Percentiles rank a stretch among this genome's conserved stretches.
Evolutionary conservation across 2,113 vertebrate genomes (phyloP).

Genomic region (Nothobranchius furzeri): DNA sequence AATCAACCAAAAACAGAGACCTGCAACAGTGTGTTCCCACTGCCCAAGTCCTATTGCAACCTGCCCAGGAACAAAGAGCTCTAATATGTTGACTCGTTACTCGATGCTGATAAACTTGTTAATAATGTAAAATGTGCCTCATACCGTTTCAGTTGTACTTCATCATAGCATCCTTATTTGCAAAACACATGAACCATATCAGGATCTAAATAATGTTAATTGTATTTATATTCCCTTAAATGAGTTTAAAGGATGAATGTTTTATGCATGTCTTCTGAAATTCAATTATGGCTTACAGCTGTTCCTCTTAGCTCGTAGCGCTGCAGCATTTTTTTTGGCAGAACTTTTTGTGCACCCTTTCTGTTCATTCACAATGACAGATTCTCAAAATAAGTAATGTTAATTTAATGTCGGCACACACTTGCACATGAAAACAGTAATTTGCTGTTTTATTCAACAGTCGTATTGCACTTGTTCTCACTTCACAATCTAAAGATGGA

Average conservation of each 20-base stretch:
- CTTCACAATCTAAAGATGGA: no score
- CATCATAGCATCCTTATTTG: background rate
- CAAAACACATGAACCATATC: background rate
- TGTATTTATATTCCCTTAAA: background rate
- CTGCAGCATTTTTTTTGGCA: no score
- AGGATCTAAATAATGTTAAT: background rate
- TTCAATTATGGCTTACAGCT: background rate
- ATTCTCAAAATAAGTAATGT: no score
- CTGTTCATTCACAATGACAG: no score
- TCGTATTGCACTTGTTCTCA: no score
- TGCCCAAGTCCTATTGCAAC: background rate
- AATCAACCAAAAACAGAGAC: background rate
- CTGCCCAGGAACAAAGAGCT: background rate
- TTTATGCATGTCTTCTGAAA: background rate
- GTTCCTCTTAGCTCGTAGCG: background rate
- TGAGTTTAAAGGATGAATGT: background rate
- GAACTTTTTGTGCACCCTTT: no score
- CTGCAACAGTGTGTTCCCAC: background rate
- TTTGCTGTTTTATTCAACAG: no score
- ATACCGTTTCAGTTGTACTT: background rate
- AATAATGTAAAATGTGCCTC: background rate
- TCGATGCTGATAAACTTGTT: background rate
- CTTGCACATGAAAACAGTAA: no score
- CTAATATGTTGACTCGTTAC: background rate
- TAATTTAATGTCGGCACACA: no score